These are phyloP conservation scores for Maniola jurtina DNA, from an alignment of 1,140 invertebrate genomes.

Conservation along the genomic window DNA sequence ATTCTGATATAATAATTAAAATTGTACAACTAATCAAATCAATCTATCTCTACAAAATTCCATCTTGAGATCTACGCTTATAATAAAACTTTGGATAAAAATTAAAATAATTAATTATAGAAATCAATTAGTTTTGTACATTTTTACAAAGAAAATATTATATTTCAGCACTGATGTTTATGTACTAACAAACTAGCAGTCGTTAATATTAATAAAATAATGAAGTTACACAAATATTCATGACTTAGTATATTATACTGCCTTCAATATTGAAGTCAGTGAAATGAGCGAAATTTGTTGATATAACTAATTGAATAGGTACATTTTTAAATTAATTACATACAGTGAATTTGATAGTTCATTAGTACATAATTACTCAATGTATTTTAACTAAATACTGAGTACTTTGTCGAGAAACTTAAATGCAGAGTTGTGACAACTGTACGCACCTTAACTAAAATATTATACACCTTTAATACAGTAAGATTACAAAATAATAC, in stretches of 20 bases:
- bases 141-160: conserved; percentile 69
- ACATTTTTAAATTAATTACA: too few species aligned
- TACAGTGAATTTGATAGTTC: too few species aligned
- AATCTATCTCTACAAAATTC: conserved; percentile 50
- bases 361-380: background rate
- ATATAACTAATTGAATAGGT: too few species aligned
- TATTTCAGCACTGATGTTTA: background rate
- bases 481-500: conserved; percentile 61
- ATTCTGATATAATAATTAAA: conserved; percentile 61
- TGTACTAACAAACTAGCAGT: background rate
- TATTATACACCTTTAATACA: conserved; percentile 52
- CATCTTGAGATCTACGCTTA: conserved; percentile 76
- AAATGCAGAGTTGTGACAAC: conserved; percentile 65
- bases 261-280: too few species aligned
- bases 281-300: too few species aligned
- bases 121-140: conserved; percentile 69
- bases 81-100: conserved; percentile 76
- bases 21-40: conserved; percentile 64
- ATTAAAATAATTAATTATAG: conserved; percentile 68
- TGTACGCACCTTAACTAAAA: conserved; percentile 54
- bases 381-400: conserved; percentile 54
- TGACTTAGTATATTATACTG: too few species aligned
- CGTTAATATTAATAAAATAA: background rate
- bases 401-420: conserved; percentile 45
- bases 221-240: too few species aligned